These are phyloP conservation scores for Microctenopoma steveboyesi DNA, from an alignment of 2,797 vertebrate species.

Conservation along the genomic window DNA sequence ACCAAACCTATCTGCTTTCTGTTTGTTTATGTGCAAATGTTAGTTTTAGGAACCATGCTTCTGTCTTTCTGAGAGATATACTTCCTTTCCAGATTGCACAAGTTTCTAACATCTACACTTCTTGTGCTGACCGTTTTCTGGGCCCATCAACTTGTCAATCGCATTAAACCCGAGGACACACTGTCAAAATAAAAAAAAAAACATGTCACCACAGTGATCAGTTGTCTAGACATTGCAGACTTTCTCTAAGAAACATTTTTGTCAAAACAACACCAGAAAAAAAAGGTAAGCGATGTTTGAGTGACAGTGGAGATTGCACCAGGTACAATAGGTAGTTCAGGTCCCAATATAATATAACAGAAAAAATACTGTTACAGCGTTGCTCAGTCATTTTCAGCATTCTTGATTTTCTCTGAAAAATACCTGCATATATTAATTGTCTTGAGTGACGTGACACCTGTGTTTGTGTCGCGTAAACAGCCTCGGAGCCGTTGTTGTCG, in stretches of 20 bases:
- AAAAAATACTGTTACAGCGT: background rate
- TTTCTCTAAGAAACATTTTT: constrained; percentile 17
- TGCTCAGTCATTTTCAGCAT: constrained; percentile 12
- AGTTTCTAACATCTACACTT: constrained; percentile 9
- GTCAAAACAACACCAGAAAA: constrained; percentile 24
- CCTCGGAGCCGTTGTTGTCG: constrained; percentile 65
- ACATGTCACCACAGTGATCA: constrained; percentile 23
- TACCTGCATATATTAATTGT: constrained; percentile 35
- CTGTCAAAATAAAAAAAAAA: constrained; percentile 36
- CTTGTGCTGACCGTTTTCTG: background rate
- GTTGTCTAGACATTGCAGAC: constrained; percentile 31
- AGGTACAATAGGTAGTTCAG: background rate
- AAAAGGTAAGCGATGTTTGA: constrained; percentile 38
- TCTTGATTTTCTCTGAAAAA: constrained; percentile 20
- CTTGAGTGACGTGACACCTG: constrained; percentile 48
- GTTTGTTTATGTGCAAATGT: constrained; percentile 24
- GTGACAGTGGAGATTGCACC: constrained; percentile 52
- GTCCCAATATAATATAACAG: constrained; percentile 23
- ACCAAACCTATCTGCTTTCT: constrained; percentile 14
- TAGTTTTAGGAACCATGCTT: constrained; percentile 7
- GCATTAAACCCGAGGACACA: constrained; percentile 18
- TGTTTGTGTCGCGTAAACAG: constrained; percentile 55
- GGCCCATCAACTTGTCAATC: constrained; percentile 32
- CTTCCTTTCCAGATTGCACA: constrained; percentile 16
- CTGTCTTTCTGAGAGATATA: constrained; percentile 9